Evolutionary conservation across 1,140 invertebrate species (phyloP), one percentile per base, ranked within the genome.

Genomic region (Belonocnema kinseyi): DNA sequence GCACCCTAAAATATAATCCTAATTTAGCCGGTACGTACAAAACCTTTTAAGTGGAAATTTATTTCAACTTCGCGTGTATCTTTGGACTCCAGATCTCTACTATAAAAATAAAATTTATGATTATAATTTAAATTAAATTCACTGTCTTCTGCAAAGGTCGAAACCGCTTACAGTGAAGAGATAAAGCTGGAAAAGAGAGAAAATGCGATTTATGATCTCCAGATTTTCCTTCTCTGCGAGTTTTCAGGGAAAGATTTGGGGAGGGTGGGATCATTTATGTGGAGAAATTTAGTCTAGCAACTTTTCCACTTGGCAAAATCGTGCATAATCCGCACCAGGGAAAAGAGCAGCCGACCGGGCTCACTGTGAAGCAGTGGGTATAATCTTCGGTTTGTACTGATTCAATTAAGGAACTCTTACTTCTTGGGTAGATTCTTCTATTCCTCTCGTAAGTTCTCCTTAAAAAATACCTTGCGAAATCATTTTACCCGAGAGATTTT

Each of bases 111-210:
- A 78, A 73, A 74, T 79, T 86, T 85, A 78, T 83, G 78, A 86
- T 85, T 86, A 80, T 84, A 82, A 86, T 86, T 86, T 84, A 81
- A 86, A 85, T 86, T 85, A 83, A 82, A 84, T 86, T 85, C 78
- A 73, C 71, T 73, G 81, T 82, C 82, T 77, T 81, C 71, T 50
- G 54, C 21, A 33, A 54, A 76, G 70, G 50, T 73, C 54, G 73
- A 40, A 11, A 72, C 71, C 21, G 72, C 73, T 66, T 11, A 46
- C 40, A 1, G 40, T 46, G 10, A 46, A 72, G 77, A 76, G 73
- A 50, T 77, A 74, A 77, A 80, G 66, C 56, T 78, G 76, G 72
- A 52, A 54, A 66, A 33, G 79, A 78, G 72, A 78, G 77, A 73
- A 79, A 77, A 81, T 72, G 72, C 58, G 77, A 73, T 54, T 66